A percentile compares a stretch with the other conserved stretches of the same genome.
These are phyloP conservation scores for Aquatica leii DNA, from an alignment of 2,888 invertebrate species.

Conservation along the genomic window DNA sequence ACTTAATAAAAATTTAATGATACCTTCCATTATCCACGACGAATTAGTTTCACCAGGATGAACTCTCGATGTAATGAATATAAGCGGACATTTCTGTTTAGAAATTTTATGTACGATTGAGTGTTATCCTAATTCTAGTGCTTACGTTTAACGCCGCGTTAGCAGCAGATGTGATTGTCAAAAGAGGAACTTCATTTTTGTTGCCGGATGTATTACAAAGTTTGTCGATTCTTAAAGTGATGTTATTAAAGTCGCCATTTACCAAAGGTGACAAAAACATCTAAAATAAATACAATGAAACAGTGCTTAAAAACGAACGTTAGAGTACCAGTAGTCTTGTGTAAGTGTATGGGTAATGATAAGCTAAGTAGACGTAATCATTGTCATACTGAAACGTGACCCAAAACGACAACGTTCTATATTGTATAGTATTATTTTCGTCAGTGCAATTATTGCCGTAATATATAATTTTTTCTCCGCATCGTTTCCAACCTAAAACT, in stretches of 20 bases:
- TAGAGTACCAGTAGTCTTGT: conserved; percentile 73
- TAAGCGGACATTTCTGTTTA: conserved; percentile 69
- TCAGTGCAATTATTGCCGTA: conserved; percentile 79
- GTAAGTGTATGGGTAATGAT: conserved; percentile 88
- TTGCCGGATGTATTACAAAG: conserved; percentile 73
- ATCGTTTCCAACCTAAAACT: conserved; percentile 72
- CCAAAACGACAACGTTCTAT: conserved; percentile 81
- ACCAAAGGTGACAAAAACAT: too few relatives aligned
- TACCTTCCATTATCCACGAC: conserved; percentile 89
- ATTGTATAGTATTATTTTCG: conserved; percentile 63
- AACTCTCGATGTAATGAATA: conserved; percentile 81
- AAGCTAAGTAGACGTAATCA: conserved; percentile 86
- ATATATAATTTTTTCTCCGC: conserved; percentile 82
- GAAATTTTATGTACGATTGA: neutral
- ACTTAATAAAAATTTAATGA: conserved; percentile 71
- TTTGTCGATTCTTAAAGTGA: conserved; percentile 68
- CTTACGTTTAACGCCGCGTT: neutral
- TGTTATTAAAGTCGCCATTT: conserved; percentile 28
- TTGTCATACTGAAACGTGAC: conserved; percentile 76
- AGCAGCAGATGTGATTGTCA: conserved; percentile 73
- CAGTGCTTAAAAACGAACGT: neutral
- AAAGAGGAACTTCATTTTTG: conserved; percentile 76
- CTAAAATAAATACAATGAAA: too few relatives aligned
- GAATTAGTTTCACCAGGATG: conserved; percentile 91
- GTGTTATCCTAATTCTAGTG: neutral